Conservation (phyloP, 2,888 invertebrate genomes). For the Hemaris fuciformis region DNA sequence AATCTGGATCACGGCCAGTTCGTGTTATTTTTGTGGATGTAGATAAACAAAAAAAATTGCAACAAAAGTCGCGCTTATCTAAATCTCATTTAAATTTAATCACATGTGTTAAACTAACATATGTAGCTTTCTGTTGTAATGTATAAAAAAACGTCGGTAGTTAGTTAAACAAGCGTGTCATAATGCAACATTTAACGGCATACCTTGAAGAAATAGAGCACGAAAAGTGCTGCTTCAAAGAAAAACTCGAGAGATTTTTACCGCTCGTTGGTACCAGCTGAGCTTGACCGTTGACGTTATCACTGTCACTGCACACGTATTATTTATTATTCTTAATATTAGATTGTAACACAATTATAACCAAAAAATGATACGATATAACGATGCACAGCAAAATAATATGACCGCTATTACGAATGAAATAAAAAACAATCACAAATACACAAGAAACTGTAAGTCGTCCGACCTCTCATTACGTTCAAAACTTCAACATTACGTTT, state of each 20-base stretch:
- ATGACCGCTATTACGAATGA: constrained; percentile 26
- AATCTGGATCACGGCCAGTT: constrained; percentile 80
- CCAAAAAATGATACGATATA: background rate
- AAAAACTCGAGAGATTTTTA: constrained; percentile 76
- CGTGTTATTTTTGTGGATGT: constrained; percentile 58
- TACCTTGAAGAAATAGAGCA: constrained; percentile 77
- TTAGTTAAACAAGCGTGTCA: constrained; percentile 11
- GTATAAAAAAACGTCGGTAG: background rate
- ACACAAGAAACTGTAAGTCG: constrained; percentile 31
- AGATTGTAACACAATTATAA: background rate
- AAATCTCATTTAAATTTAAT: background rate
- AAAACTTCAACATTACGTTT: constrained; percentile 49
- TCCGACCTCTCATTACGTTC: constrained; percentile 36
- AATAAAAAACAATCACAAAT: constrained; percentile 39
- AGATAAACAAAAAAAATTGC: constrained; percentile 36
- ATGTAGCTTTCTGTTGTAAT: constrained; percentile 11
- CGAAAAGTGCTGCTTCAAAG: constrained; percentile 66
- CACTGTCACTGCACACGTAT: constrained; percentile 45
- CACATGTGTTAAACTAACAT: constrained; percentile 19
- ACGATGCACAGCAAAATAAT: constrained; percentile 18
- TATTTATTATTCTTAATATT: constrained; percentile 21
- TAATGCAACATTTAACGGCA: constrained; percentile 61
- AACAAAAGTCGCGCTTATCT: constrained; percentile 14
- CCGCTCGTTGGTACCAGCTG: constrained; percentile 77
- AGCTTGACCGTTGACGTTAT: constrained; percentile 75